Percentiles rank a stretch among this genome's conserved stretches.
Evolutionary conservation across 2,888 invertebrate species (phyloP).

Genomic region (Drosophila buzzatii): DNA sequence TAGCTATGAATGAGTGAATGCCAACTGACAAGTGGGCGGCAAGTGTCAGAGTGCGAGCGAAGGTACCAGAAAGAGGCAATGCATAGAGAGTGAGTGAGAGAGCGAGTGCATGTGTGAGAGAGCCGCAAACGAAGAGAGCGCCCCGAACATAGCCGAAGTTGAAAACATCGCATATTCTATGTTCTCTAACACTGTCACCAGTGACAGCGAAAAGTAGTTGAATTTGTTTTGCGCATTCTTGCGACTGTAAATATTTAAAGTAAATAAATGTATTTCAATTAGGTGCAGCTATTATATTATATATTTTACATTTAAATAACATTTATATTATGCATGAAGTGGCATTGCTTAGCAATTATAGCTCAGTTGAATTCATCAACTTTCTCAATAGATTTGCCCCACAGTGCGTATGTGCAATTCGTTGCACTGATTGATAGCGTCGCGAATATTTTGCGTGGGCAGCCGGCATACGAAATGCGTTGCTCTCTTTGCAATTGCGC

Average conservation of each 20-base stretch:
- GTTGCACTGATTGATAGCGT: conserved; percentile 48
- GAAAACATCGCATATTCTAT: conserved; percentile 58
- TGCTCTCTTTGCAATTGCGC: conserved; percentile 20
- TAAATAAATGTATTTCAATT: not conserved
- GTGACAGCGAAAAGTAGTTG: not conserved
- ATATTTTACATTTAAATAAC: not conserved
- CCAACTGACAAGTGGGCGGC: conserved; percentile 75
- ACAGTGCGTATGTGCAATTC: conserved; percentile 43
- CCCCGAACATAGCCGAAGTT: conserved; percentile 39
- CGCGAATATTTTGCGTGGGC: conserved; percentile 43
- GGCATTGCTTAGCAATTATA: not conserved
- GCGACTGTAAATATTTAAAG: not conserved
- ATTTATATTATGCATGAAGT: not conserved
- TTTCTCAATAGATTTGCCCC: not conserved
- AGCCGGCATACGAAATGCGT: conserved; percentile 45
- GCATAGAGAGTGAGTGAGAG: conserved; percentile 11
- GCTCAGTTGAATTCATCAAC: not conserved
- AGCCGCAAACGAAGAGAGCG: conserved; percentile 10
- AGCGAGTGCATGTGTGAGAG: conserved; percentile 20
- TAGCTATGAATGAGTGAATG: conserved; percentile 78
- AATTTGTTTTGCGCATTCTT: not conserved
- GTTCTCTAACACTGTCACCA: conserved; percentile 34
- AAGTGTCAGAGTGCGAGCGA: conserved; percentile 42
- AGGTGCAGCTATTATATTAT: not conserved
- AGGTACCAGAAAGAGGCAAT: conserved; percentile 16